Evolutionary conservation across 2,113 vertebrate species (phyloP).

Genomic region (Thoracochromis brauschi): DNA sequence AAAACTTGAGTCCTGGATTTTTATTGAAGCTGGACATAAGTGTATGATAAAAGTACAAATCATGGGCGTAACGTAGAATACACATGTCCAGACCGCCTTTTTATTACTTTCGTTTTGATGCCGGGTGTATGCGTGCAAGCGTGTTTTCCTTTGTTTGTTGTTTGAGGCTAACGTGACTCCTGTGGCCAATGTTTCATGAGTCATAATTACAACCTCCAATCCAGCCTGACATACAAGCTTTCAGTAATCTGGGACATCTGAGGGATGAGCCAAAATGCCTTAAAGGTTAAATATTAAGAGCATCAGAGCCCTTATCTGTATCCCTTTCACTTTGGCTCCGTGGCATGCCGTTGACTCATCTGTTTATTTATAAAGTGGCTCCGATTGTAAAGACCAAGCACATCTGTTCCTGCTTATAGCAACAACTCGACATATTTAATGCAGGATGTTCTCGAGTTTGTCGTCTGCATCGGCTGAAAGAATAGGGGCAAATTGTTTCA

Average conservation of each 20-base stretch:
- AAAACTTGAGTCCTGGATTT: not conserved
- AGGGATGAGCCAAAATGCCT: constrained; percentile 1
- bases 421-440: constrained; percentile 53
- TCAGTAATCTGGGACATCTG: not conserved
- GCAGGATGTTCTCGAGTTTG: not conserved
- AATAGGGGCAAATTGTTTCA: constrained; percentile 17
- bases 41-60: not conserved
- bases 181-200: not conserved
- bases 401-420: constrained; percentile 32
- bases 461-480: not conserved
- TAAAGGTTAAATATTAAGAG: constrained; percentile 39
- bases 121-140: fast-evolving
- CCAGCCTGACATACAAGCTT: not conserved
- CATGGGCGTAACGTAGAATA: fast-evolving
- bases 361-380: constrained; percentile 40
- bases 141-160: not conserved
- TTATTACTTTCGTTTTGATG: not conserved
- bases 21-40: too few species aligned
- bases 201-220: constrained; percentile 21
- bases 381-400: constrained; percentile 8
- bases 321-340: not conserved
- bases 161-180: not conserved
- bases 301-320: not conserved
- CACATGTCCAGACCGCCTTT: not conserved
- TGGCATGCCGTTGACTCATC: not conserved